Base-by-base conservation (phyloP, 2,797 vertebrate species). In the Phalanger gymnotis region DNA sequence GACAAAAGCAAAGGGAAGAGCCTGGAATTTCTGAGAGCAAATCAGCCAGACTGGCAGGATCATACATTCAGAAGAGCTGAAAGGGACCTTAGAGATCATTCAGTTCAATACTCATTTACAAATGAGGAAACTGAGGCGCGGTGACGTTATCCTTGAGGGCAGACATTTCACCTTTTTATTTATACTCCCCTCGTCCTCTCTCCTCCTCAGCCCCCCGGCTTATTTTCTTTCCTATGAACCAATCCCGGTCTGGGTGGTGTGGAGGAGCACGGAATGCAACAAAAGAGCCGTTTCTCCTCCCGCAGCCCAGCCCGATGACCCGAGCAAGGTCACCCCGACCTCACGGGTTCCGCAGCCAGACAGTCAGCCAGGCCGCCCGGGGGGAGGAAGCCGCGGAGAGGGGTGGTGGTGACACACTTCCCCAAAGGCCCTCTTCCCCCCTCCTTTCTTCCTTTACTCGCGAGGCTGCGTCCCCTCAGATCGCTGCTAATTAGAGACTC, bases 141-240 rank as follows among this genome's bases (percentile, higher is more conserved):
- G 66, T 40, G n/a, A n/a, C 40, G 66, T 40, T 22, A 73, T 5
- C 97, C 97, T 96, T 97, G 89, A 97, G 97, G 98, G 98, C 98
- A 98, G 96, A 97, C 98, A 98, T 98, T 98, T 98, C 98, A 97
- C 97, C 98, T 98, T 97, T 73, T 98, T 97, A 97, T 97, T 97
- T 96, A 95, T 90, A 97, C 66, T 1, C 91, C 89, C 90, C 95
- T 22, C 31, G 6, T 52, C 66, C n/a, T 93, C 54, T 31, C n/a
- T 30, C 91, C 54, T 90, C 58, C 92, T 56, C 58, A 54, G 81
- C 51, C 51, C 93, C 97, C 95, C 91, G 87, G 93, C 95, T 31
- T 0, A 55, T 90, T 92, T 91, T 95, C 90, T 96, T 92, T 97
- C 95, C 97, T 95, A 91, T 96, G 96, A 97, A 95, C 97, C 97